A percentile compares a stretch with the other conserved stretches of the same genome.
phyloP scores from a whole-genome alignment of 1,140 invertebrate species.

The Drosophila miranda region DNA sequence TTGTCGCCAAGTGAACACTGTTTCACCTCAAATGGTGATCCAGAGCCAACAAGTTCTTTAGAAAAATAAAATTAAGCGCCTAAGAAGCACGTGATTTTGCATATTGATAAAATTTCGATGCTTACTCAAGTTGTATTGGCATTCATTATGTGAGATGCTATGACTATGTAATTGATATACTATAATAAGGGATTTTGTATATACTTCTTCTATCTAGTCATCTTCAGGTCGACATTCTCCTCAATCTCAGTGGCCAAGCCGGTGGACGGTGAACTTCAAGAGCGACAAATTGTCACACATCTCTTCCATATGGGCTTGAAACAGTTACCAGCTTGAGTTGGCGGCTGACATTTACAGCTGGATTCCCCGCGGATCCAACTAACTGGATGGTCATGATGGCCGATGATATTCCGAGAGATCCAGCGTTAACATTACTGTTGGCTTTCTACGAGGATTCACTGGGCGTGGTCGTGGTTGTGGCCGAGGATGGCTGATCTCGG shows the following conservation, averaged over 20 bases:
- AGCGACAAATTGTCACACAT: slow-evolving; percentile 91
- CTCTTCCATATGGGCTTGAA: slow-evolving; percentile 89
- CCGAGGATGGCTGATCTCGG: slow-evolving; percentile 82
- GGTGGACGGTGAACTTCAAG: slow-evolving; percentile 89
- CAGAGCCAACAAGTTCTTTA: too few species aligned
- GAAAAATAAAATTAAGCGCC: too few species aligned
- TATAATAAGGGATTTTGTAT: slow-evolving; percentile 82
- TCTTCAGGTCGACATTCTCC: slow-evolving; percentile 90
- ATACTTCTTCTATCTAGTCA: slow-evolving; percentile 93
- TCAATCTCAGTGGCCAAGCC: slow-evolving; percentile 93
- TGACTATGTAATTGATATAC: slow-evolving; percentile 17
- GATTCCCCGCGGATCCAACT: slow-evolving; percentile 83
- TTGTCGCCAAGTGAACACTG: too few species aligned
- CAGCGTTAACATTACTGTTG: slow-evolving; percentile 49
- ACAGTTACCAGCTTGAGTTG: slow-evolving; percentile 83
- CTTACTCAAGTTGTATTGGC: too few species aligned
- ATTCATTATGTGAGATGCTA: slow-evolving; percentile 25
- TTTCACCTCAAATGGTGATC: too few species aligned
- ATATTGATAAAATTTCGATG: too few species aligned
- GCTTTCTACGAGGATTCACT: slow-evolving; percentile 55
- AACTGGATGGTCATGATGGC: slow-evolving; percentile 83
- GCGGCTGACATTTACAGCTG: slow-evolving; percentile 72
- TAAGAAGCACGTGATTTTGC: too few species aligned
- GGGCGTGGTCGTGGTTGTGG: slow-evolving; percentile 40
- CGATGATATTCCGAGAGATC: slow-evolving; percentile 24